A percentile compares a stretch with the other conserved stretches of the same genome.
phyloP scores from a whole-genome alignment of 1,140 invertebrate species.

The Philopotamus ludificatus region DNA sequence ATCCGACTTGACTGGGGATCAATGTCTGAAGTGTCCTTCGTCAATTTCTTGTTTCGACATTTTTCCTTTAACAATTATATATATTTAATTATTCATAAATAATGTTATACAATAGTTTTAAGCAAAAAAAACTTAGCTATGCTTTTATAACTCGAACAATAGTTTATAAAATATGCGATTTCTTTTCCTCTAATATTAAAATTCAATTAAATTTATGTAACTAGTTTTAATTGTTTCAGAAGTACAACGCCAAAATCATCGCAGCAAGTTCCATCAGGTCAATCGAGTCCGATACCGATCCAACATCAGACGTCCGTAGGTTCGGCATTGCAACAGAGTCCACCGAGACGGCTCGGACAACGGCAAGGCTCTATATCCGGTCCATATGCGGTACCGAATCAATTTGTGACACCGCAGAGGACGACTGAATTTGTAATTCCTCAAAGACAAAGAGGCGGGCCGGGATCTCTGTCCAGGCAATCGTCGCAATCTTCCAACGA shows the following conservation, averaged over 20 bases:
- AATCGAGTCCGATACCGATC: slow-evolving; percentile 44
- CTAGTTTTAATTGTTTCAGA: slow-evolving; percentile 29
- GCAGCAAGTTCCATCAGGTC: slow-evolving; percentile 16
- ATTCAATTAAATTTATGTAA: no score
- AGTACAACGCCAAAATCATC: slow-evolving; percentile 17
- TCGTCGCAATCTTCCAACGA: slow-evolving; percentile 37
- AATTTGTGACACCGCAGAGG: slow-evolving; percentile 51
- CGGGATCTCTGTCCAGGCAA: slow-evolving; percentile 37
- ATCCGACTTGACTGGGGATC: no score
- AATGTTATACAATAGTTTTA: no score
- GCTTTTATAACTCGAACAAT: no score
- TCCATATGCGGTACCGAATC: slow-evolving; percentile 47
- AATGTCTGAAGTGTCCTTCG: no score
- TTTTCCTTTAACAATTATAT: no score
- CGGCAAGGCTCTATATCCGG: slow-evolving; percentile 45
- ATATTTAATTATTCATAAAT: no score
- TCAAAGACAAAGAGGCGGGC: slow-evolving; percentile 45
- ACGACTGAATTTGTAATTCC: slow-evolving; percentile 61
- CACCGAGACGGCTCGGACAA: slow-evolving; percentile 45
- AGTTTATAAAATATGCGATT: no score
- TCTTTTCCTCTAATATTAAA: no score
- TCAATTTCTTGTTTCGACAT: no score
- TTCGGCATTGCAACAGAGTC: slow-evolving; percentile 45
- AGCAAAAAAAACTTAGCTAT: no score
- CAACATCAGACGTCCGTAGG: slow-evolving; percentile 40